Evolutionary conservation across 2,888 invertebrate genomes (phyloP).

Genomic region (Stenurella melanura): DNA sequence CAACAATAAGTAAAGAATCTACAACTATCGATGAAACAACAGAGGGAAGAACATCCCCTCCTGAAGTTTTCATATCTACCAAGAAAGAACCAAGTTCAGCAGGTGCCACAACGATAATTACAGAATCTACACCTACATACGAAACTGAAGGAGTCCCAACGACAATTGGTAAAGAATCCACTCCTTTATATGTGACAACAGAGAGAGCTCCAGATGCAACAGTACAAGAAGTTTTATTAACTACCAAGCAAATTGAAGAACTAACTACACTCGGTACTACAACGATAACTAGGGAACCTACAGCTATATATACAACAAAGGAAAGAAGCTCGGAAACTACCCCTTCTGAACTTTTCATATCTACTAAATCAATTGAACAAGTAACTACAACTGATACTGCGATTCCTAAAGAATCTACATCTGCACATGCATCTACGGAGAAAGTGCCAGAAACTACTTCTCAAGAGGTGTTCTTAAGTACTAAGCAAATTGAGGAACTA

Average conservation of each 20-base stretch:
- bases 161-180: neutral
- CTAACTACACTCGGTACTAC: slow-evolving; percentile 22
- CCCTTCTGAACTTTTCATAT: neutral
- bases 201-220: slow-evolving; percentile 35
- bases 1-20: slow-evolving; percentile 25
- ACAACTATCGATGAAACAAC: neutral
- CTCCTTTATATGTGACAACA: neutral
- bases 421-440: slow-evolving; percentile 14
- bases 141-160: neutral
- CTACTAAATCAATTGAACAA: slow-evolving; percentile 8
- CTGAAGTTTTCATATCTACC: slow-evolving; percentile 46
- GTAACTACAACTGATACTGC: slow-evolving; percentile 24
- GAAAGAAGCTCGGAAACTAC: neutral
- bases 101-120: neutral
- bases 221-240: neutral
- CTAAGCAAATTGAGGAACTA: slow-evolving; percentile 24
- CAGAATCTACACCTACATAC: neutral
- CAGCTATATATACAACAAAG: neutral
- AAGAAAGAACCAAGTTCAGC: slow-evolving; percentile 41
- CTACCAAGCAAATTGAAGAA: slow-evolving; percentile 17
- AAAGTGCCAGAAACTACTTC: slow-evolving; percentile 26
- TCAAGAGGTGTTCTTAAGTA: neutral
- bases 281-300: neutral
- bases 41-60: slow-evolving; percentile 32
- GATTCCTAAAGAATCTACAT: neutral